Percentiles rank a stretch among this genome's conserved stretches.
phyloP scores from a whole-genome alignment of 2,113 vertebrate genomes.

The Mus spicilegus region DNA sequence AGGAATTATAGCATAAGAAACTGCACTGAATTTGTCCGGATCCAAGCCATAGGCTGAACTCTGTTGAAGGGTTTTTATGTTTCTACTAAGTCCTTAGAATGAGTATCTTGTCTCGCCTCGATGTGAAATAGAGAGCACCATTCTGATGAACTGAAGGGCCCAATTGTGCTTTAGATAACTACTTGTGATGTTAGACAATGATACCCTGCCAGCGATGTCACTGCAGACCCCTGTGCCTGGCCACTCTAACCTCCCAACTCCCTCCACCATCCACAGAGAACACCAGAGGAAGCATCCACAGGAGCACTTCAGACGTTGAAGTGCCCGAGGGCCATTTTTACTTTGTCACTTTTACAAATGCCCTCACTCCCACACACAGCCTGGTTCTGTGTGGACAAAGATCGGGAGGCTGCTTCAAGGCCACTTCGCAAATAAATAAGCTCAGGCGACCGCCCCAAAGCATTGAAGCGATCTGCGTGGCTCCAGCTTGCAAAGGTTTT shows the following conservation, averaged over 20 bases:
- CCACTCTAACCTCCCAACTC: background rate
- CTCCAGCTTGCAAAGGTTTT: background rate
- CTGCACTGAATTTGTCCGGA: conserved; percentile 62
- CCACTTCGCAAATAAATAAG: conserved; percentile 13
- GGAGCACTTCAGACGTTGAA: background rate
- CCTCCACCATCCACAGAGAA: background rate
- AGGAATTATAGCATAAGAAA: conserved; percentile 69
- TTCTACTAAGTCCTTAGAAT: conserved; percentile 53
- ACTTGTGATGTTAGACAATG: no score
- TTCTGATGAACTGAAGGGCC: background rate
- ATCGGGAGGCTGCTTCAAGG: background rate
- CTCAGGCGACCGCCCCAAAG: background rate
- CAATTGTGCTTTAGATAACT: background rate
- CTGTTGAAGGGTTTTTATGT: conserved; percentile 31
- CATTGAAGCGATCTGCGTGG: background rate
- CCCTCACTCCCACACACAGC: background rate
- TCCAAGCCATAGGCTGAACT: conserved; percentile 20
- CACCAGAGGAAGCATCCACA: background rate
- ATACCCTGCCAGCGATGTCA: background rate
- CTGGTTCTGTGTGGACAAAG: background rate
- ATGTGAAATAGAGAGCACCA: background rate
- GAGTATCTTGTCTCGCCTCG: background rate
- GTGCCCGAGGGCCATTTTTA: background rate
- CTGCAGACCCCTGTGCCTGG: background rate
- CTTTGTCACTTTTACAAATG: background rate